Evolutionary conservation across 23 tunicate species (phyloP).

Genomic region (Halocynthia aurantium): DNA sequence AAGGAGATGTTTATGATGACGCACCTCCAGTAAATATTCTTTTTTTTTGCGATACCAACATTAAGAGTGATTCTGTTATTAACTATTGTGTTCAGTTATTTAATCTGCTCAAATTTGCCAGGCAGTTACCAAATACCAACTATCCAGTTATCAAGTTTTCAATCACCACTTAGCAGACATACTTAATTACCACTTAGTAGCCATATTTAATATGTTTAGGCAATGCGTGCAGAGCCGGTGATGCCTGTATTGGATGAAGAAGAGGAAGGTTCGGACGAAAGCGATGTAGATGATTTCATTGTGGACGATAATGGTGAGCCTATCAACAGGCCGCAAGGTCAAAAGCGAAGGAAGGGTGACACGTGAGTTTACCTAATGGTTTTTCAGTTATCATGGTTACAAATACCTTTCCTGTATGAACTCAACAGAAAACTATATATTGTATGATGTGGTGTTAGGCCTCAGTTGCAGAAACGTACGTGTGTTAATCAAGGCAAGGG

Average conservation of each 20-base stretch:
- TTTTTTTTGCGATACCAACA: background rate
- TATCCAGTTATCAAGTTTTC: background rate
- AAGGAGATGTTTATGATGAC: slow-evolving; percentile 51
- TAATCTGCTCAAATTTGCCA: background rate
- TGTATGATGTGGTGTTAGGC: too few species aligned
- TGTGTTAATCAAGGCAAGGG: too few species aligned
- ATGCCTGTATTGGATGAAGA: slow-evolving; percentile 37
- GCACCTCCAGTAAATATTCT: slow-evolving; percentile 9
- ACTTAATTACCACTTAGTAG: too few species aligned
- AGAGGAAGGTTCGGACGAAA: slow-evolving; percentile 73
- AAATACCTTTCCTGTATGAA: too few species aligned
- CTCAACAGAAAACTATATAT: too few species aligned
- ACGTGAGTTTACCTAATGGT: slow-evolving; percentile 36
- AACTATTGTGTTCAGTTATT: background rate
- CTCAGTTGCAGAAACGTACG: too few species aligned
- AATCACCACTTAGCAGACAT: too few species aligned
- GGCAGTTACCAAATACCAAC: background rate
- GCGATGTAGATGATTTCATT: slow-evolving; percentile 92
- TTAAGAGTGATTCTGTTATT: too few species aligned
- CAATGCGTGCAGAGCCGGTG: slow-evolving; percentile 1
- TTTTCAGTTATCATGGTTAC: too few species aligned
- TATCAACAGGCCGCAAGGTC: slow-evolving; percentile 60
- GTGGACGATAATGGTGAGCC: slow-evolving; percentile 97
- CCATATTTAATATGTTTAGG: background rate
- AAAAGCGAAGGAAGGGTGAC: slow-evolving; percentile 79